phyloP scores from a whole-genome alignment of 2,113 vertebrate species.

The Eptesicus fuscus region DNA sequence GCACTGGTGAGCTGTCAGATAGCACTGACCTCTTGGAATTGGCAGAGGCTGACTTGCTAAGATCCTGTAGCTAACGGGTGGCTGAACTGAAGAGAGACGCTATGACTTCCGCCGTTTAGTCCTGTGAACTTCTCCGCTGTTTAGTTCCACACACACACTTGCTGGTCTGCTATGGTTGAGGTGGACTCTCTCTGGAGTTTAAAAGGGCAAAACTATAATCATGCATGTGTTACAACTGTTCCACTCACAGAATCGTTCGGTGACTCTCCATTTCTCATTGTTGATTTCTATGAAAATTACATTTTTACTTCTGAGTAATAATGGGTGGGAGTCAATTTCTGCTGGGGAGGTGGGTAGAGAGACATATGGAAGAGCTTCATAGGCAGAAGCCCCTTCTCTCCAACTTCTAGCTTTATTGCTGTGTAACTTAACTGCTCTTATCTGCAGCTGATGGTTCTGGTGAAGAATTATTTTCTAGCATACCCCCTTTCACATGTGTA shows the following conservation, averaged over 20 bases:
- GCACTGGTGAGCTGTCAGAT: neutral
- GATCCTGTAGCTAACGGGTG: neutral
- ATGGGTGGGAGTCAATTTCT: neutral
- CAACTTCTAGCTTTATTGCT: constrained; percentile 2
- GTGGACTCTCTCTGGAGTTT: neutral
- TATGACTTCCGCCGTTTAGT: neutral
- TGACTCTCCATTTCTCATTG: neutral
- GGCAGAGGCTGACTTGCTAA: neutral
- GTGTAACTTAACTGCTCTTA: neutral
- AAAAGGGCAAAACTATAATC: neutral
- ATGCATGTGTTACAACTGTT: neutral
- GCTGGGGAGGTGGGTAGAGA: neutral
- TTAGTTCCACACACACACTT: neutral
- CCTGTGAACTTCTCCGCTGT: neutral
- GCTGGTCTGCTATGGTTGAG: neutral
- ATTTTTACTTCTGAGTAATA: neutral
- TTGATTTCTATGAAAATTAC: neutral
- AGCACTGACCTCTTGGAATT: neutral
- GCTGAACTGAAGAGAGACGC: neutral
- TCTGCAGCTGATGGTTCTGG: constrained; percentile 9
- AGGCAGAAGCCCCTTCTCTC: neutral
- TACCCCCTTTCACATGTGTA: neutral
- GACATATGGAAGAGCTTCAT: neutral
- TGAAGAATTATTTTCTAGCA: neutral
- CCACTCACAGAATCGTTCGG: neutral